Conservation (phyloP, 2,113 vertebrate species). For the Elephas maximus region DNA sequence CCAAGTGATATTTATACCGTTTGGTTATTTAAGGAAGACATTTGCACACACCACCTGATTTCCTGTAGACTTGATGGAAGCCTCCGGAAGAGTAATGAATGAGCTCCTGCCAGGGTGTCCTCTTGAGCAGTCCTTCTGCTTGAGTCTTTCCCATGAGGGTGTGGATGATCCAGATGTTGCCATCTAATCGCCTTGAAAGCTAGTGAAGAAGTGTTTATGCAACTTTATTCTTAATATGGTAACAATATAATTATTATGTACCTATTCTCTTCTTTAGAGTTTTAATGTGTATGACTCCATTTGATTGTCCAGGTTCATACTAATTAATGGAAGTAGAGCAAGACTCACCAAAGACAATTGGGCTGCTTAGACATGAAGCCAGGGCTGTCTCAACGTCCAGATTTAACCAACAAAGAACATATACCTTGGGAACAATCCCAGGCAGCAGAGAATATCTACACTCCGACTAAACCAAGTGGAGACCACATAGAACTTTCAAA, state of each 20-base stretch:
- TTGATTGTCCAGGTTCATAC: neutral
- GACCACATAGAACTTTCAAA: neutral
- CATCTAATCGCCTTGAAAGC: neutral
- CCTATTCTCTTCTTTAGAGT: neutral
- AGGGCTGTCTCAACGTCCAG: neutral
- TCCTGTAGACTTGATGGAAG: neutral
- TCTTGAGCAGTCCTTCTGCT: neutral
- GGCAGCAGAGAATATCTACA: neutral
- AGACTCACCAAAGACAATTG: neutral
- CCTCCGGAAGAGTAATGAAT: too few relatives aligned
- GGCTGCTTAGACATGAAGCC: neutral
- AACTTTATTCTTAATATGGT: neutral
- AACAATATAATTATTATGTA: neutral
- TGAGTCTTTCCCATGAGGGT: neutral
- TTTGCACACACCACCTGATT: neutral
- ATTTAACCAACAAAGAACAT: neutral
- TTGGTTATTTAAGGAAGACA: neutral
- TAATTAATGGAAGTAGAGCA: neutral
- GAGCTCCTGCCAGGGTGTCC: fast-evolving
- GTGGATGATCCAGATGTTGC: neutral
- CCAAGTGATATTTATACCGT: neutral
- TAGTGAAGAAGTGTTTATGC: neutral
- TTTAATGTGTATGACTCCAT: neutral
- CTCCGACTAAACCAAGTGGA: neutral
- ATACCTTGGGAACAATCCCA: neutral